Evolutionary conservation across 2,797 vertebrate genomes (phyloP), one percentile per base, ranked within the genome.

Genomic region (Chelmon rostratus): DNA sequence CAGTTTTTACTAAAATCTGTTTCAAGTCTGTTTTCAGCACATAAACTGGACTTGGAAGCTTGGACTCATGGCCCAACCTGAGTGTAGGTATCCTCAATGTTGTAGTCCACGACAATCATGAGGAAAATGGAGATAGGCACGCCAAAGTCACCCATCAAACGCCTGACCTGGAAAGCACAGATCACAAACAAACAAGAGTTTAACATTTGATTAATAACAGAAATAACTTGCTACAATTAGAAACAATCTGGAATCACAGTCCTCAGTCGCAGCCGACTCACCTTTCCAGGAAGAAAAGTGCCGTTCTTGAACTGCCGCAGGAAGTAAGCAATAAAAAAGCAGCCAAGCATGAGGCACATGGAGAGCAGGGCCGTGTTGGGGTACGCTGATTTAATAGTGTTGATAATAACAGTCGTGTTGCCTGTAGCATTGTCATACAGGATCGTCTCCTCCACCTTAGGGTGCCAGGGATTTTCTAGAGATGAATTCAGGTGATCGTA

Each of bases 141-240:
- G 10, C 98, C 98, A 0, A 99, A 99, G 86, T 99, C 98, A n/a
- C 98, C 98, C 1, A 99, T 94, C 90, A 99, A 78, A 28, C 98
- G 97, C n/a, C 98, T 96, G 64, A 96, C 76, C 98, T 99, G 77
- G 53, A 21, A 25, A 50, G 8, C 6, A 71, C 12, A 81, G 15
- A 79, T 37, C 9, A 33, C 0, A 42, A 47, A 28, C 13, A 18
- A 19, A 18, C 50, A 38, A 28, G 1, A 44, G 13, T 53, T n/a
- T 11, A 18, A 25, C 11, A 47, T 53, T 21, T 3, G 18, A 68
- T 19, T 25, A 58, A 62, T 56, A 56, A 73, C 2, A 49, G 33
- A 16, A 8, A 38, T 8, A 12, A 23, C 8, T 1, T 44, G 10
- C 42, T 25, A 35, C 28, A 42, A 44, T 1, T 19, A 15, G 13